These are phyloP conservation scores for Heterocephalus glaber DNA, from an alignment of 2,113 vertebrate species.

Conservation along the genomic window DNA sequence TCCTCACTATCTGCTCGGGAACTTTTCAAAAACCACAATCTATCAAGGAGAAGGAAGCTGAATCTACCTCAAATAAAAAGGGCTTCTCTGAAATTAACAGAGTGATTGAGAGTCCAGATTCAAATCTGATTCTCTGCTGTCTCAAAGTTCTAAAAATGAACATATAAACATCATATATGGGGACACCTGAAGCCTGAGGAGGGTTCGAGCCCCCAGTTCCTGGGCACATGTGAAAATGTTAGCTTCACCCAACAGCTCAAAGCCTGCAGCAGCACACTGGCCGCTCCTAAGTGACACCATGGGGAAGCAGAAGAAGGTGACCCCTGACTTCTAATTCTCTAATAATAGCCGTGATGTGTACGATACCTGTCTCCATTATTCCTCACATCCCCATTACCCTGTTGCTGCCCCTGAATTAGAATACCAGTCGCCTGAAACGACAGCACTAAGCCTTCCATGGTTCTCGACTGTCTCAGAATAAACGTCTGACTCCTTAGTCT, in stretches of 20 bases:
- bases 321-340: background rate
- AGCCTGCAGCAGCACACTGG: background rate
- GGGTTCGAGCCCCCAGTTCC: background rate
- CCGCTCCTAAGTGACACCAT: background rate
- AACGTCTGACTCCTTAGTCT: background rate
- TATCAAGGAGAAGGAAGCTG: background rate
- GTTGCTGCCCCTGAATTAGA: background rate
- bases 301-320: background rate
- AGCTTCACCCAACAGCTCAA: background rate
- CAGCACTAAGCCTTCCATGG: background rate
- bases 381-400: background rate
- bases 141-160: background rate
- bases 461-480: background rate
- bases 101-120: background rate
- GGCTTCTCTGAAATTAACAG: background rate
- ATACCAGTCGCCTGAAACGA: background rate
- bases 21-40: slow-evolving; percentile 49
- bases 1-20: slow-evolving; percentile 47
- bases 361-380: background rate
- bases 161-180: background rate
- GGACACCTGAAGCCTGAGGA: background rate
- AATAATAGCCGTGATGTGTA: background rate
- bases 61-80: slow-evolving; percentile 8
- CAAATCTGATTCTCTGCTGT: slow-evolving; percentile 13
- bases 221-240: background rate